Base-by-base conservation (phyloP, 2,797 vertebrate genomes). In the Pseudochirops corinnae region DNA sequence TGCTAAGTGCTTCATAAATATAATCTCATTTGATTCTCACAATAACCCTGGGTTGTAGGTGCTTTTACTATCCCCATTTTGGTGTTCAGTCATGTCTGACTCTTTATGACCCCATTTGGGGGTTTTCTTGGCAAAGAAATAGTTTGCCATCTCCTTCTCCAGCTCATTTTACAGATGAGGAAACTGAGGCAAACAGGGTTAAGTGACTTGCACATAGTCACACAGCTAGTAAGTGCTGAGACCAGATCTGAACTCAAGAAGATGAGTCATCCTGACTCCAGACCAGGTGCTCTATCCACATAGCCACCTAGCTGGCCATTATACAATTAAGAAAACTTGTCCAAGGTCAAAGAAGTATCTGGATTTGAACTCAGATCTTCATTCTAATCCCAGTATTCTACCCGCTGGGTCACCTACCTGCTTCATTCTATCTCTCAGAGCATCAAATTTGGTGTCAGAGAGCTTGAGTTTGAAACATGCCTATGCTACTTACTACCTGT, bases 251-350 rank as follows among this genome's bases (percentile, higher is more conserved):
- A 87, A 87, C 9, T 46, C 21, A 50, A 0, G 39, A 87, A 87
- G 24, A 46, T 26, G 39, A 87, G 3, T 50, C 74, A 26, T 50
- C 74, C 74, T 50, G 74, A 50, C 39, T 87, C 24, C 10, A 50
- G 9, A 2, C 24, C 39, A 0, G 6, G 4, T 24, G n/a, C n/a
- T 39, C 67, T 82, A 10, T 21, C 0, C 21, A 18, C 9, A 39
- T 39, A 6, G 39, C 39, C 24, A 50, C 24, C 39, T 50, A 26
- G 24, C 5, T 46, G 21, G 5, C 1, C 39, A 87, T 87, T 87
- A 11, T 4, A 50, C 39, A 50, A 50, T 50, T 26, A 50, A 87
- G 39, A 87, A 87, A 50, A 87, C 39, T 87, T 87, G 39, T 13
- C n/a, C 74, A 87, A 26, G 74, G 10, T 12, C 7, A 82, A 10